A percentile compares a stretch with the other conserved stretches of the same genome.
These are phyloP conservation scores for Thecophora atra DNA, from an alignment of 2,888 invertebrate species.

Conservation along the genomic window DNA sequence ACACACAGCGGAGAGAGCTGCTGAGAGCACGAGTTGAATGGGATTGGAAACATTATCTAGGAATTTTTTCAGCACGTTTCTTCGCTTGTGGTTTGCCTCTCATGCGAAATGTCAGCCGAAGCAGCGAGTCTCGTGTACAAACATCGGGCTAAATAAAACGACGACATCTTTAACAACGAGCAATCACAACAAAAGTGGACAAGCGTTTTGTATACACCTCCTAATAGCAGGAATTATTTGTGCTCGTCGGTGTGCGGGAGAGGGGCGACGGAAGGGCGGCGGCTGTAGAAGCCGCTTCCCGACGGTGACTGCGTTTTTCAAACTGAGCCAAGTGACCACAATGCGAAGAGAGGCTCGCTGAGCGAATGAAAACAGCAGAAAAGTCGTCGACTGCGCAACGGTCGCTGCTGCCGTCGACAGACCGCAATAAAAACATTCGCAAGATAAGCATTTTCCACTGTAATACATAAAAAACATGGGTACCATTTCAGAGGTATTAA, in stretches of 20 bases:
- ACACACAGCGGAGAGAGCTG: background rate
- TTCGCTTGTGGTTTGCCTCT: conserved; percentile 12
- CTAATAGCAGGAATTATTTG: conserved; percentile 9
- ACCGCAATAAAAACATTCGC: too few relatives aligned
- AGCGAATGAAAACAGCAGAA: too few relatives aligned
- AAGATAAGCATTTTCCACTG: too few relatives aligned
- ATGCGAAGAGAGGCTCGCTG: too few relatives aligned
- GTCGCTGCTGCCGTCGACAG: too few relatives aligned
- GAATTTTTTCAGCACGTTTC: background rate
- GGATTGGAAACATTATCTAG: conserved; percentile 24
- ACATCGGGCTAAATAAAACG: conserved; percentile 13
- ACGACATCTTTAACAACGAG: conserved; percentile 18
- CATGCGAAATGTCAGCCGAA: conserved; percentile 19
- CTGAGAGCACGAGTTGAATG: conserved; percentile 27
- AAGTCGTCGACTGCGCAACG: too few relatives aligned
- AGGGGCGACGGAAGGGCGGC: too few relatives aligned
- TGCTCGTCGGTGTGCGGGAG: background rate
- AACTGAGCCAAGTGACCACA: too few relatives aligned
- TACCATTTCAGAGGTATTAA: too few relatives aligned
- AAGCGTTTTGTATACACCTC: conserved; percentile 25
- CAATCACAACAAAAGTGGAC: conserved; percentile 28
- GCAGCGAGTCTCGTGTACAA: conserved; percentile 28
- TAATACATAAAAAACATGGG: too few relatives aligned
- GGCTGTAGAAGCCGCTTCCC: too few relatives aligned
- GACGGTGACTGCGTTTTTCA: too few relatives aligned